A percentile compares a stretch with the other conserved stretches of the same genome.
Evolutionary conservation across 2,797 vertebrate genomes (phyloP).

Genomic region (Gallinago stenura): DNA sequence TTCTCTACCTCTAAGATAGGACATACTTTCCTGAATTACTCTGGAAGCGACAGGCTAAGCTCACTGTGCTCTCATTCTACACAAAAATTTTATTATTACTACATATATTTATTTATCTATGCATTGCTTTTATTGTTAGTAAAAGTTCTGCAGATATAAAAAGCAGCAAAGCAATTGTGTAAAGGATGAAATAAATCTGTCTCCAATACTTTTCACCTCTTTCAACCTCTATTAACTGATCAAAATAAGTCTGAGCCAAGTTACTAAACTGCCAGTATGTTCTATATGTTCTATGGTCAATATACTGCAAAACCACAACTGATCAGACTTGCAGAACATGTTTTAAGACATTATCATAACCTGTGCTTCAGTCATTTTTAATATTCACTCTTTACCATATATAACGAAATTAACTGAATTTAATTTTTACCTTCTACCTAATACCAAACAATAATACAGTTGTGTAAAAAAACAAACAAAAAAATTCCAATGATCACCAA

Average conservation of each 20-base stretch:
- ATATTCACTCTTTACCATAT: not conserved
- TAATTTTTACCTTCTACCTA: not conserved
- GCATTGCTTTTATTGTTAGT: not conserved
- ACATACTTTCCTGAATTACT: not conserved
- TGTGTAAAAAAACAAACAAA: not conserved
- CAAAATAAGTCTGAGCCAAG: not conserved
- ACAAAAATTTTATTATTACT: not conserved
- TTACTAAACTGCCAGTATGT: not conserved
- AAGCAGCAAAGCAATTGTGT: not conserved
- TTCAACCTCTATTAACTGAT: not conserved
- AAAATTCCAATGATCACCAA: not conserved
- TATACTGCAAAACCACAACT: not conserved
- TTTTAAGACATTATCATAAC: not conserved
- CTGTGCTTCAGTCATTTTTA: not conserved
- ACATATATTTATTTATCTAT: not conserved
- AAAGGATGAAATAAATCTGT: not conserved
- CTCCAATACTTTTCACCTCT: not conserved
- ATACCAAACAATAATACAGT: not conserved
- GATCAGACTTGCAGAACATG: not conserved
- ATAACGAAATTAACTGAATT: not conserved
- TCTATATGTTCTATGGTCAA: rapidly evolving
- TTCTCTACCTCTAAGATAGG: not conserved
- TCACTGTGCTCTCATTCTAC: not conserved
- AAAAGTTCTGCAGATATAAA: not conserved
- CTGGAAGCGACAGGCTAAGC: not conserved